Evolutionary conservation across 2,888 invertebrate species (phyloP), one percentile per base, ranked within the genome.

Genomic region (Tipula confusa): DNA sequence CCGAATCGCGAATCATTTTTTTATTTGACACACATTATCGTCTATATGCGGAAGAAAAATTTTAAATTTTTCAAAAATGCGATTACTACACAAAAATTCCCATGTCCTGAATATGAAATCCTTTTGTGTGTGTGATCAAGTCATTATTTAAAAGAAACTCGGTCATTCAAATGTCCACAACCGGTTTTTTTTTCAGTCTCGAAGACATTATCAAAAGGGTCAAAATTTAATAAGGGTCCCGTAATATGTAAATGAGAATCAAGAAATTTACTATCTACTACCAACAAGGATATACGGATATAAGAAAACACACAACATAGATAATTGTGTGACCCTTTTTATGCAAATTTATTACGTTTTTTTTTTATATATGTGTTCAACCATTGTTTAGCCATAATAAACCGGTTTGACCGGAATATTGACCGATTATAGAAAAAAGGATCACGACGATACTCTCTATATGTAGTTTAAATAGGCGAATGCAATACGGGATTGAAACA

Each of bases 331-430:
- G 64, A 64, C 80, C 80, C 31, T 80, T 80, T 80, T 29, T 84
- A 85, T 85, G 85, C 85, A 84, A 85, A 84, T 84, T 84, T 84
- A n/a, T n/a, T n/a, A n/a, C n/a, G n/a, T n/a, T n/a, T n/a, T n/a
- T 64, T 36, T 80, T 29, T 80, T 80, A 6, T 80, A 9, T 28
- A 1, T 29, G n/a, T 80, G 6, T 43, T n/a, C 9, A 29, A 43
- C 64, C 64, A 64, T 64, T 64, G 64, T 64, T 24, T 24, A 18
- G 64, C 64, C 82, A 84, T 84, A 80, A 33, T 83, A 84, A 86
- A 86, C 86, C 86, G 86, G 86, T 86, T 85, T 86, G 86, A 86
- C 86, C 86, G 86, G 86, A 85, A 85, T 85, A 48, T 82, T 86
- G 86, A 86, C 86, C 86, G 85, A 80, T 80, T 80, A 80, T 29